Evolutionary conservation across 2,113 vertebrate genomes (phyloP), one percentile per base, ranked within the genome.

Genomic region (Nibea coibor): DNA sequence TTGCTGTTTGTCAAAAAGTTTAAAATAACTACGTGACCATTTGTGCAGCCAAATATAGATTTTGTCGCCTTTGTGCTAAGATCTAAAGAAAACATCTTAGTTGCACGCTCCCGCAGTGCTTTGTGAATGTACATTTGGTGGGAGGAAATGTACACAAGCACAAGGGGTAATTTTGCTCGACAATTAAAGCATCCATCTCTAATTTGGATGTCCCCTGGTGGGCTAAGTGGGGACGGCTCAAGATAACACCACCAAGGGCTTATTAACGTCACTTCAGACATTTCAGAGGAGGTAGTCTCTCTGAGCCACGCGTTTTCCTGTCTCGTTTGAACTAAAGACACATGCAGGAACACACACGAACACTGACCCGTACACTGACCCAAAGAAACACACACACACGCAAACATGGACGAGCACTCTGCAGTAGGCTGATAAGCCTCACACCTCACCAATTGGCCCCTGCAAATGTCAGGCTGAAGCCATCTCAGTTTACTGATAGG

Each of bases 381-480:
- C 5, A 62, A 53, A 69, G 56, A 24, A 54, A 7, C 39, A 24
- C 53, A 12, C 53, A 14, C 59, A 58, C 69, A 19, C 53, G 54
- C 69, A 16, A 58, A 72, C 35, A 16, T 20, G 53, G 82, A 61
- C 42, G 12, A 24, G 7, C 76, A 19, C 67, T 59, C 87, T 91
- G 91, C 84, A 70, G 80, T 16, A n/a, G 84, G 75, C 89, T 87
- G 91, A 91, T 92, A 93, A 92, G 90, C 64, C 85, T 72, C 68
- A 43, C 58, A 72, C 76, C 89, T 89, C 82, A 85, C 47, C 84
- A 86, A 73, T 72, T 85, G 80, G 85, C 87, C 83, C 80, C 87
- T 84, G 89, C 69, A 92, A 93, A 93, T 93, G 91, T 91, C 88
- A 90, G 45, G n/a, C 77, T 35, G 62, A 50, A 90, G 85, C 75